Conservation (phyloP, 2,113 vertebrate genomes). For the Hoplias malabaricus region DNA sequence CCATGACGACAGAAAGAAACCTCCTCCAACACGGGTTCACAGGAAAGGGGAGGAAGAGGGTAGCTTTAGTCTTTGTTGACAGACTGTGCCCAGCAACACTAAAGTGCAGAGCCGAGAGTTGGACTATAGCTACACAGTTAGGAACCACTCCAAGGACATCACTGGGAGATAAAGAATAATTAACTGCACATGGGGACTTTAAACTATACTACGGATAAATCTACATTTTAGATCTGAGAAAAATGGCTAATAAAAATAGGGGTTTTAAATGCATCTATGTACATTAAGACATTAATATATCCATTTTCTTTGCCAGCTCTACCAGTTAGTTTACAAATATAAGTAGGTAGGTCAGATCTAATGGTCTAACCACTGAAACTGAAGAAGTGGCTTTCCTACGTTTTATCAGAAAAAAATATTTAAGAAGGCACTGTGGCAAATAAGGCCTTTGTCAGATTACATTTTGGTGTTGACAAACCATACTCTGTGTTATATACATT, state of each 20-base stretch:
- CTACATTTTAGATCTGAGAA: not conserved
- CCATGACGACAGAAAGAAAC: slow-evolving; percentile 19
- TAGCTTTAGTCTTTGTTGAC: not conserved
- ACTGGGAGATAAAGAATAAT: not conserved
- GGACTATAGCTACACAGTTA: not conserved
- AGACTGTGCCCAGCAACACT: not conserved
- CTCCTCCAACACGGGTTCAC: not conserved
- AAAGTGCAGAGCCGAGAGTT: not conserved
- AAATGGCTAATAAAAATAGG: not conserved
- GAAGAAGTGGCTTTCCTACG: not conserved
- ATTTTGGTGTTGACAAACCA: slow-evolving; percentile 16
- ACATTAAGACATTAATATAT: not conserved
- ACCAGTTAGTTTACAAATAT: not conserved
- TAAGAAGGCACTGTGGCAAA: slow-evolving; percentile 64
- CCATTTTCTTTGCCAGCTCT: not conserved
- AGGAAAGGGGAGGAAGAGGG: not conserved
- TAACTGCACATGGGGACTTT: not conserved
- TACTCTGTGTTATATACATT: slow-evolving; percentile 23
- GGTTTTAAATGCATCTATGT: not conserved
- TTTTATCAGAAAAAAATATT: slow-evolving; percentile 11
- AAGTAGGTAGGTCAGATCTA: not conserved
- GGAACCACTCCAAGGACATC: not conserved
- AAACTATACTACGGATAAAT: not conserved
- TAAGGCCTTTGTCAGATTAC: slow-evolving; percentile 45
- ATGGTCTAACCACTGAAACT: not conserved